Conservation (phyloP, 1,140 invertebrate species). For the Diachasmimorpha longicaudata region DNA sequence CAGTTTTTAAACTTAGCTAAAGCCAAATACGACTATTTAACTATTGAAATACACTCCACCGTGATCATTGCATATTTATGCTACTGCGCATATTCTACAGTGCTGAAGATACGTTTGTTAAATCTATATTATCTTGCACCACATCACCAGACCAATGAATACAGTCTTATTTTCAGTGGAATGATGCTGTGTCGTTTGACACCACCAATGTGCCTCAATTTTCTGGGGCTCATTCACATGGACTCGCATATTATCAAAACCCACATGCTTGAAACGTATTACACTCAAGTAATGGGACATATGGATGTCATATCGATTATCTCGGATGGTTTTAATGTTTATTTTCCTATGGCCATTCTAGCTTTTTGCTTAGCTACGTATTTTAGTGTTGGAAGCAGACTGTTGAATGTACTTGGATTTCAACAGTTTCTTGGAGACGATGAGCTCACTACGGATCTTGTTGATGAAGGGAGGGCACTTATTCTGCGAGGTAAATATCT, state of each 20-base stretch:
- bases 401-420: constrained; percentile 89
- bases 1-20: constrained; percentile 85
- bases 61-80: constrained; percentile 92
- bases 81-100: constrained; percentile 97
- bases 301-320: constrained; percentile 98
- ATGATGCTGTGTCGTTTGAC: constrained; percentile 97
- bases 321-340: constrained; percentile 98
- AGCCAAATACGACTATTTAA: constrained; percentile 88
- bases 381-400: constrained; percentile 89
- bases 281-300: constrained; percentile 98
- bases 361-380: constrained; percentile 94
- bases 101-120: constrained; percentile 94
- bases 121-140: constrained; percentile 97
- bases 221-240: constrained; percentile 96
- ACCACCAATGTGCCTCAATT: constrained; percentile 98
- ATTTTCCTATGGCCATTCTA: constrained; percentile 97
- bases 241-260: constrained; percentile 94
- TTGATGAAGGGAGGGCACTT: constrained; percentile 91
- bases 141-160: constrained; percentile 98
- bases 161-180: constrained; percentile 97
- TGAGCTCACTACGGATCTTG: constrained; percentile 89
- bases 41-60: constrained; percentile 94
- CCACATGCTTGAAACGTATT: constrained; percentile 81
- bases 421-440: constrained; percentile 95
- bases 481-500: constrained; percentile 75